Evolutionary conservation across 2,888 invertebrate species (phyloP), one percentile per base, ranked within the genome.

Genomic region (Malthinus seriepunctatus): DNA sequence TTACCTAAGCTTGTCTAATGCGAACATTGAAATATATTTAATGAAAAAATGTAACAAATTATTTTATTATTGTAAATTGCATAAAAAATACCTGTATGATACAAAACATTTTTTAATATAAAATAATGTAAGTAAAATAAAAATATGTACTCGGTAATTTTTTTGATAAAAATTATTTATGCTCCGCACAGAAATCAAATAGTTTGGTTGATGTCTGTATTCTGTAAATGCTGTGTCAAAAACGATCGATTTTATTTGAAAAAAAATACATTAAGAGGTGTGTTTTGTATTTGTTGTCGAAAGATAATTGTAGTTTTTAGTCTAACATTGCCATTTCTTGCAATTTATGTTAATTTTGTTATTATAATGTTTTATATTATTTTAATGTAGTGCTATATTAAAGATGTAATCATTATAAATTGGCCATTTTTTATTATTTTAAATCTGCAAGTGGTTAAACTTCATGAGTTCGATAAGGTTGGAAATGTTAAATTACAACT

Each of bases 291-390:
- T 39, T 10, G 12, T 42, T 42, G 23, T 23, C 23, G 23, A 23
- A 23, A 23, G 23, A 23, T 23, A 23, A 39, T 23, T 23, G 35
- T 52, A 31, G 49, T 47, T 50, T 46, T 55, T 51, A 50, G 51
- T 56, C 51, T 59, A 65, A 68, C 66, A 70, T 73, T 72, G 73
- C 73, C 73, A 72, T 69, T 66, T 73, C 70, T 72, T 72, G 71
- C 72, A 67, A 64, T 67, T 66, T 65, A 64, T 67, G 60, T 56
- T 64, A 64, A 60, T 67, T 67, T 64, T 68, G 66, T 67, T 70
- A 64, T 69, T 69, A 68, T 64, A 60, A 71, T 70, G 70, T 72
- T 71, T 72, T 71, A 63, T 71, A 71, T 69, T 60, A 68, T 68
- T 70, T 69, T 65, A 58, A 57, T 60, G 37, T 56, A 65, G 59